These are phyloP conservation scores for Oscarella lobularis DNA, from an alignment of 37 sponge, comb jelly and placozoan species.

Conservation along the genomic window DNA sequence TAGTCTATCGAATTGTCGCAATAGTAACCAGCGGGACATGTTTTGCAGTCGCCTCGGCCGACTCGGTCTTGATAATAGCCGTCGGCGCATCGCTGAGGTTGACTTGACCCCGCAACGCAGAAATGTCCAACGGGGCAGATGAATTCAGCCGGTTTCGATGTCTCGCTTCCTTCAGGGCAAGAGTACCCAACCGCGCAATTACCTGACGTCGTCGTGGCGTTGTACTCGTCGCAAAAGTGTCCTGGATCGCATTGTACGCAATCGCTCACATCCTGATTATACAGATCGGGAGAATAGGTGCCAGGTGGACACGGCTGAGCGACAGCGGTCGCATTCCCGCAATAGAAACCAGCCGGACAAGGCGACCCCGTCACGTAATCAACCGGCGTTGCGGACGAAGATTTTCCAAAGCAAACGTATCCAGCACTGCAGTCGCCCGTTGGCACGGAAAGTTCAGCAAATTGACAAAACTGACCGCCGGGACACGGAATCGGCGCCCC, in stretches of 20 bases:
- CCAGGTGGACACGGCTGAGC: neutral
- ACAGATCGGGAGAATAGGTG: neutral
- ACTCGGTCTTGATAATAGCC: constrained; percentile 14
- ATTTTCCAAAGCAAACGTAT: constrained; percentile 15
- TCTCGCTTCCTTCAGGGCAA: constrained; percentile 2
- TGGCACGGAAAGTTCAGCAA: neutral
- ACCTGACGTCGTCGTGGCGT: neutral
- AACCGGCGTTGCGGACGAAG: neutral
- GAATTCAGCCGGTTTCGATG: neutral
- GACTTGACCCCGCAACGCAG: constrained; percentile 9
- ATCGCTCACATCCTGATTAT: neutral
- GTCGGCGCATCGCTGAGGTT: constrained; percentile 6
- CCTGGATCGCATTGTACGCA: neutral
- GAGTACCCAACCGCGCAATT: constrained; percentile 16
- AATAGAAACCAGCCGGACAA: constrained; percentile 5
- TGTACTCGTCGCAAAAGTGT: neutral
- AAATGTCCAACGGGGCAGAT: constrained; percentile 18
- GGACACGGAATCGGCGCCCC: constrained; percentile 1
- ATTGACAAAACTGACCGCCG: neutral
- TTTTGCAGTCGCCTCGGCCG: neutral
- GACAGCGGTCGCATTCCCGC: neutral
- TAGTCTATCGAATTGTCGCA: neutral
- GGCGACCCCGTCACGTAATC: neutral
- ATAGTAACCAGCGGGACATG: constrained; percentile 12
- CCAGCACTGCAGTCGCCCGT: constrained; percentile 19